Evolutionary conservation across 1,140 invertebrate genomes (phyloP), one percentile per base, ranked within the genome.

Genomic region (Achatina immaculata): DNA sequence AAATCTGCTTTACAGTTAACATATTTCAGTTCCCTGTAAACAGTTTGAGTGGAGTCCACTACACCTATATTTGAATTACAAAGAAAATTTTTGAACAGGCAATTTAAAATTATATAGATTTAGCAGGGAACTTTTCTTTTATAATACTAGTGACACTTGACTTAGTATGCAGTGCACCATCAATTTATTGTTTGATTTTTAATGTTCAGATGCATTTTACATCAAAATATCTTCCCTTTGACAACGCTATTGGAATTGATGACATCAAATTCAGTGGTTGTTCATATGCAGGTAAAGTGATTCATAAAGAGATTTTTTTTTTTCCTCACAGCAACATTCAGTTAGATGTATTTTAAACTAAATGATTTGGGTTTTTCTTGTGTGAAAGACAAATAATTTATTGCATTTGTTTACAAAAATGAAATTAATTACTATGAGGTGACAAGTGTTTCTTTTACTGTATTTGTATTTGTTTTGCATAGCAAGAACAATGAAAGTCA

Each of bases 211-310:
- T 69, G 14, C 42, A 69, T 43, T 69, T 42, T 69, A 7, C 36
- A 42, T 69, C n/a, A 40, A 69, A 69, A 11, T 28, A 69, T 69
- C 42, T 43, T 40, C 68, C 36, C 24, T 69, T 69, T 43, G 36
- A 69, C 38, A 42, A 62, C 21, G 58, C 58, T 31, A 34, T 62
- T n/a, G 58, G 58, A 62, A 28, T 62, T 62, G 58, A 62, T 62
- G 58, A 62, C 31, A 62, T 62, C 6, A 34, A 62, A 31, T 62
- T 62, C 4, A 62, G 58, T 62, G 58, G 58, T 31, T 62, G 58
- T 21, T 24, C 36, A 69, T 69, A 6, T 69, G 68, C 36, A 69
- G 36, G 36, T 42, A 69, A 42, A 40, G 14, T 42, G 36, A 21
- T 69, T n/a, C 42, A 66, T 36, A 34, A 45, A 58, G n/a, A 58